These are phyloP conservation scores for Stegastes partitus DNA, from an alignment of 2,113 vertebrate species.

Conservation along the genomic window DNA sequence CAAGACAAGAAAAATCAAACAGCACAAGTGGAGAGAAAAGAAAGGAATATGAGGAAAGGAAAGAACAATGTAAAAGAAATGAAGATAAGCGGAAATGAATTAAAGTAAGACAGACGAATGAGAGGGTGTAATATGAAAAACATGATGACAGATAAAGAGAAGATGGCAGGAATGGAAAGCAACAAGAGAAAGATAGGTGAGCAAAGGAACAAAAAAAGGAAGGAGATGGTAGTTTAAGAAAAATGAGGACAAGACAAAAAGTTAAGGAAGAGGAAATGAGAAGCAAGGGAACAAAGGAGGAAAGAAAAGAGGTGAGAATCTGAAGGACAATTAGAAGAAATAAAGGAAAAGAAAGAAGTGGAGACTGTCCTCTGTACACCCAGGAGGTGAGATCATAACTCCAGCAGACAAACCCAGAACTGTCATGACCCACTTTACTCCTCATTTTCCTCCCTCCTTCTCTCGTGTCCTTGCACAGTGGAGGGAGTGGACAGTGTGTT, in stretches of 20 bases:
- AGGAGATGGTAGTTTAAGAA: neutral
- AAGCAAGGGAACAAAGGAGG: neutral
- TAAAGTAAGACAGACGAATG: no score
- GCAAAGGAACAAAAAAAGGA: neutral
- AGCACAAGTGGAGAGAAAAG: no score
- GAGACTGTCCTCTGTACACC: slow-evolving; percentile 16
- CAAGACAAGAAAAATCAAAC: no score
- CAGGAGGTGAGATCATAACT: slow-evolving; percentile 29
- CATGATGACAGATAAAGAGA: no score
- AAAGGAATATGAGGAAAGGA: neutral
- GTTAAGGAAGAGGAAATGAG: neutral
- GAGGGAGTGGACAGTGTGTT: neutral
- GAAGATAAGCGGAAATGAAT: no score
- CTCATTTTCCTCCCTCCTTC: neutral
- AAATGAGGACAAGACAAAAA: neutral
- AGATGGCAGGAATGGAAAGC: no score
- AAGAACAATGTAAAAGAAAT: neutral
- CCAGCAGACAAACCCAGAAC: slow-evolving; percentile 47
- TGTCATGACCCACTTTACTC: slow-evolving; percentile 64
- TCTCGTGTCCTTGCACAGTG: neutral
- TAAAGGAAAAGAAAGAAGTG: neutral
- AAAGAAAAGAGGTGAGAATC: neutral
- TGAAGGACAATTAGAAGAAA: neutral
- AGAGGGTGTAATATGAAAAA: no score
- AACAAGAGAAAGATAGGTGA: neutral